Conservation (phyloP, 2,797 vertebrate genomes). For the Vultur gryphus region DNA sequence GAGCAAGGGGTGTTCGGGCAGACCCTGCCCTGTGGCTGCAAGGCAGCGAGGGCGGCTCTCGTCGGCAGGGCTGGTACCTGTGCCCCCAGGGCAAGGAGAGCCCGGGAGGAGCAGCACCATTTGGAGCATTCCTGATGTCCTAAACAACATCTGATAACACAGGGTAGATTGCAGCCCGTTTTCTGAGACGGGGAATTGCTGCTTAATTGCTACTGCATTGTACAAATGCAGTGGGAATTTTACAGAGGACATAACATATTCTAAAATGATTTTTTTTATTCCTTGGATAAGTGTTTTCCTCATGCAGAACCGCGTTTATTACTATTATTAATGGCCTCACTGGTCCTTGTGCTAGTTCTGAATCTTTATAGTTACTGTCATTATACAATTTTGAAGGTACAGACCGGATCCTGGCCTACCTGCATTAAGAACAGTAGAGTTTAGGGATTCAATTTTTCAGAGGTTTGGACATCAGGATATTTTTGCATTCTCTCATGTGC, state of each 20-base stretch:
- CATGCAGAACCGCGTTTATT: background rate
- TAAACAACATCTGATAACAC: background rate
- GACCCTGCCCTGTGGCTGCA: background rate
- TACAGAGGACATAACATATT: background rate
- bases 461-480: background rate
- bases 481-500: background rate
- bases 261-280: background rate
- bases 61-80: fast-evolving
- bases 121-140: background rate
- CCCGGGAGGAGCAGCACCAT: background rate
- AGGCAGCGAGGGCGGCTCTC: background rate
- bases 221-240: conserved; percentile 8
- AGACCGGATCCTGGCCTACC: background rate
- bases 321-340: conserved; percentile 21
- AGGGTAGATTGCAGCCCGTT: background rate
- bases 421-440: background rate
- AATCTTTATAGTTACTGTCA: background rate
- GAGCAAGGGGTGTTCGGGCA: background rate
- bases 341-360: background rate
- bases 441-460: background rate
- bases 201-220: background rate
- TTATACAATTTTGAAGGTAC: background rate
- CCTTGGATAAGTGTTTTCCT: conserved; percentile 18
- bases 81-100: background rate
- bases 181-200: background rate